Percentiles rank a stretch among this genome's conserved stretches.
phyloP scores from a whole-genome alignment of 2,797 vertebrate species.

The Tiaroga cobitis region DNA sequence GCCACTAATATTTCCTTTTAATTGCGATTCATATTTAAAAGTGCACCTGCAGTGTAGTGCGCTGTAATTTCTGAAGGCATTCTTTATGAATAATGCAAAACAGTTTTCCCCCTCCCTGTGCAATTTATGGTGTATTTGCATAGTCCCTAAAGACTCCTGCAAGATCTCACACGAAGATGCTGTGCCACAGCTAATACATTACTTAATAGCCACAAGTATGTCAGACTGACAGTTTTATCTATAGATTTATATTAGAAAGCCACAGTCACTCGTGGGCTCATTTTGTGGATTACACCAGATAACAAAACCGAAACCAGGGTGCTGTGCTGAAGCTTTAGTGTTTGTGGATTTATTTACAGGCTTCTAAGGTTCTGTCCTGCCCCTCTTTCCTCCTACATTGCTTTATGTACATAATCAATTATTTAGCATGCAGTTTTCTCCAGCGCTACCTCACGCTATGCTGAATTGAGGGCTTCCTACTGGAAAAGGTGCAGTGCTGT shows the following conservation, averaged over 20 bases:
- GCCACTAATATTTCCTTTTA: conserved; percentile 27
- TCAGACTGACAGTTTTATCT: conserved; percentile 51
- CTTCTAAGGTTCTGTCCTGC: conserved; percentile 35
- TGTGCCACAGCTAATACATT: conserved; percentile 55
- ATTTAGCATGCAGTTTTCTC: conserved; percentile 70
- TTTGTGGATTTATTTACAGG: conserved; percentile 63
- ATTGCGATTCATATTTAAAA: conserved; percentile 31
- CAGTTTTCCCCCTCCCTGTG: conserved; percentile 3
- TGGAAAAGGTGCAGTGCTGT: conserved; percentile 51
- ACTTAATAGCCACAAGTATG: conserved; percentile 58
- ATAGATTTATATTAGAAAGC: conserved; percentile 56
- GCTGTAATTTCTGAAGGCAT: conserved; percentile 53
- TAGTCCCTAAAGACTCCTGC: conserved; percentile 34
- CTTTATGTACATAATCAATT: conserved; percentile 72
- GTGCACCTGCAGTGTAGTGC: conserved; percentile 43
- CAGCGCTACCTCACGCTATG: conserved; percentile 60
- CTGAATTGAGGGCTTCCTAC: conserved; percentile 55
- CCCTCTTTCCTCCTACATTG: conserved; percentile 49
- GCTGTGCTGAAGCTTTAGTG: conserved; percentile 28
- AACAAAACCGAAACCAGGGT: conserved; percentile 18
- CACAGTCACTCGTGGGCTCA: conserved; percentile 37
- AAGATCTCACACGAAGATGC: conserved; percentile 33
- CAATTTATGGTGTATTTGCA: conserved; percentile 56
- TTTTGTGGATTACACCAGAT: conserved; percentile 47
- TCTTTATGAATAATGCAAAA: conserved; percentile 52